Base-by-base conservation (phyloP, 2,888 invertebrate species). In the Dioctria rufipes region DNA sequence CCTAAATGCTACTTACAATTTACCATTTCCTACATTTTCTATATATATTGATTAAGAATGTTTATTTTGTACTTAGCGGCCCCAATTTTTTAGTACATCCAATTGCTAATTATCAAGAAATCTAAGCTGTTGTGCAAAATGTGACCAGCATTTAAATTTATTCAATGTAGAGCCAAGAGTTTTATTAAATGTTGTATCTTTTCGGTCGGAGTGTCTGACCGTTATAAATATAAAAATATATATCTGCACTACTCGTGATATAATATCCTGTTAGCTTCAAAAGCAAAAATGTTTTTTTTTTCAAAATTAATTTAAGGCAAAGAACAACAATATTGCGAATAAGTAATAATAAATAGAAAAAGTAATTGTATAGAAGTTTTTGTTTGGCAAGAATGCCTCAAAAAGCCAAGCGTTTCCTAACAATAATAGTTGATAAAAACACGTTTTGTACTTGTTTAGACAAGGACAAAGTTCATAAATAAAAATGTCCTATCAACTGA, bases 401-500 rank as follows among this genome's bases (percentile, higher is more conserved):
- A 43, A 77, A 73, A 77, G 58, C 37, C 43, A 75, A 61, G 63
- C 73, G 73, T 63, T 37, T 77, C 37, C 5, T 77, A 49, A 61
- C 49, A 63, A 77, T 46, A 77, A 63, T 37, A 43, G 39, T 77
- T 63, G 63, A 63, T 77, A 63, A 63, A 46, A 63, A 63, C 63
- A 49, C 1, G 61, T 77, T 77, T 77, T 77, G 77, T 77, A 77
- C 77, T 77, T 13, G 49, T 77, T 25, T 54, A 63, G 63, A 77
- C 77, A 77, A 77, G 77, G 49, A 63, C 61, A 77, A 37, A 77
- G 37, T 63, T 43, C 63, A 58, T 66, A 63, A 63, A 63, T 77
- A 63, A 77, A 63, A 66, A 46, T 66, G 61, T 63, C 61, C 43
- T 77, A 66, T 49, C 77, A 77, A 77, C 77, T 61, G 77, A 63